Evolutionary conservation across 1,140 invertebrate species (phyloP).

Genomic region (Aphis gossypii): DNA sequence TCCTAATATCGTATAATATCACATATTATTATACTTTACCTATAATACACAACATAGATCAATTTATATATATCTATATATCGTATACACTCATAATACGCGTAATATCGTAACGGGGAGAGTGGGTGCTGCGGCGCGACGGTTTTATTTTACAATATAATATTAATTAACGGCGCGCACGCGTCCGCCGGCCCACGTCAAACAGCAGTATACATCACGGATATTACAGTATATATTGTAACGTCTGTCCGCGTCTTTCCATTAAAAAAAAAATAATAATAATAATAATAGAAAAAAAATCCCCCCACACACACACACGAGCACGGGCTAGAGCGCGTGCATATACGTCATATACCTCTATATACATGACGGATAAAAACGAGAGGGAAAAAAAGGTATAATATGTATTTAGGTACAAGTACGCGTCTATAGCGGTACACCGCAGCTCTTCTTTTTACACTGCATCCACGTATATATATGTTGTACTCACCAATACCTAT

Average conservation of each 20-base stretch:
- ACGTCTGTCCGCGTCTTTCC: constrained; percentile 45
- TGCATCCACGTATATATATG: neutral
- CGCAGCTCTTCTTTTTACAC: neutral
- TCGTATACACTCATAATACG: neutral
- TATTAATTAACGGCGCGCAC: constrained; percentile 37
- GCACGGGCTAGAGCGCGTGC: too few relatives aligned
- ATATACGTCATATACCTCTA: neutral
- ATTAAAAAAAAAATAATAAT: neutral
- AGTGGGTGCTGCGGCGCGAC: neutral
- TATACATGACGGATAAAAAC: neutral
- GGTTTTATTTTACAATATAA: constrained; percentile 49
- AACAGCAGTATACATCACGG: neutral
- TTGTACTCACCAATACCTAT: neutral
- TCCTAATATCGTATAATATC: neutral
- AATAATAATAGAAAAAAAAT: neutral
- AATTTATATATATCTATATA: neutral
- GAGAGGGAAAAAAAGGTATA: constrained; percentile 15
- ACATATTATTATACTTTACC: neutral
- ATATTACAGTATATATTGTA: neutral
- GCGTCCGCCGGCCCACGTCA: constrained; percentile 1
- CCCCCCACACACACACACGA: neutral
- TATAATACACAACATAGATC: neutral
- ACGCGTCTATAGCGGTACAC: neutral
- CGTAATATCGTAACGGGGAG: neutral
- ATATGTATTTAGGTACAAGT: too few relatives aligned